Evolutionary conservation across 2,888 invertebrate species (phyloP), one percentile per base, ranked within the genome.

Genomic region (Ptychoptera albimana): DNA sequence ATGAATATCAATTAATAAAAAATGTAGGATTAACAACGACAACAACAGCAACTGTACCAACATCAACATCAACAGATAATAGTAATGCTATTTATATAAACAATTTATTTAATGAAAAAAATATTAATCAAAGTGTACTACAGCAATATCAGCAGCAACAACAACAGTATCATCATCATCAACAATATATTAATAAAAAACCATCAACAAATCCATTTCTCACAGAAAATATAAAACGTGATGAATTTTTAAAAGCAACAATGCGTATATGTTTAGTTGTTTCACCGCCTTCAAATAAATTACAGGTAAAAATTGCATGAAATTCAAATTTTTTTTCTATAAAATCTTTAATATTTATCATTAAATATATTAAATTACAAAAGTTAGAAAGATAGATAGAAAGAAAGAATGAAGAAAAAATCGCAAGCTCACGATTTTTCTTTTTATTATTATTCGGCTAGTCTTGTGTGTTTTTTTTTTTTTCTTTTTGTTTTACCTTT

Each of bases 231-330:
- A 54, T 61, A 49, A 74, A 73, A 54, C 71, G 75, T 45, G 79
- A 79, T 58, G 79, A 79, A 59, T 79, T 80, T 57, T 67, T 79
- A 49, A 75, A 77, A 53, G 79, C 79, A 44, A 78, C 80, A 49
- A 80, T 80, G 79, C 72, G 78, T 63, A 79, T 80, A 55, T 80
- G 80, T 59, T 66, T 80, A 53, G 78, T 79, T 47, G 80, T 80
- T 11, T 80, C 80, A 46, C 80, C 80, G 42, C 79, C 79, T 42
- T 54, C 60, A 14, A 62, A 55, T 49, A 64, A 65, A 56, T 56
- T 66, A 47, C 64, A 65, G 60, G 64, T 64, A 57, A 61, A 56
- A 53, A 16, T 3, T 2, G 7, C 7, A 23, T n/a, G n/a, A n/a
- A n/a, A n/a, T n/a, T n/a, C n/a, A n/a, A n/a, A n/a, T n/a, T n/a